These are phyloP conservation scores for Actinernus sp. DNA, from an alignment of 92 coral and sea anemone genomes.

Conservation along the genomic window DNA sequence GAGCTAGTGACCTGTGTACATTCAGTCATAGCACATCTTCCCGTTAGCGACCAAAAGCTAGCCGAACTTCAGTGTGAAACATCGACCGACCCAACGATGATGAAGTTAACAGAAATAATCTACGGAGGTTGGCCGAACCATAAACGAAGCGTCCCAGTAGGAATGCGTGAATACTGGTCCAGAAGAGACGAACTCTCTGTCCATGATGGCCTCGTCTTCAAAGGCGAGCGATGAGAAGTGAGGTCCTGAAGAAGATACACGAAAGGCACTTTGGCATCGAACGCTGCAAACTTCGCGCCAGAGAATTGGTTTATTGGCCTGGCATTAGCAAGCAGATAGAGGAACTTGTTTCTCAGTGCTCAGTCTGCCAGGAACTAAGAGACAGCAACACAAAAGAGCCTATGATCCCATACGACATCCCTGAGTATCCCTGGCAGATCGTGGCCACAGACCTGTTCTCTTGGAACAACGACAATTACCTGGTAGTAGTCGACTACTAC, in stretches of 20 bases:
- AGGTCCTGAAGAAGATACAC: constrained; percentile 31
- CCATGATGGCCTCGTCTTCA: neutral
- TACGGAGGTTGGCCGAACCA: constrained; percentile 3
- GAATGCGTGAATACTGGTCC: constrained; percentile 6
- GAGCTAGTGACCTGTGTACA: constrained; percentile 3
- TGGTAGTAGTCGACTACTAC: constrained; percentile 16
- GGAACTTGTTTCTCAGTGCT: constrained; percentile 15
- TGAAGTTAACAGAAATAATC: neutral
- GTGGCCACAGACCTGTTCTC: constrained; percentile 34
- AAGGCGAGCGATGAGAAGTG: constrained; percentile 7
- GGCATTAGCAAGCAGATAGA: constrained; percentile 37
- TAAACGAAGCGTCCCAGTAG: neutral
- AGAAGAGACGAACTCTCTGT: constrained; percentile 13
- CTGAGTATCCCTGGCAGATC: constrained; percentile 44
- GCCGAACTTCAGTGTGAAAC: constrained; percentile 9
- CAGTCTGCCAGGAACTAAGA: constrained; percentile 27
- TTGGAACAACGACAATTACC: constrained; percentile 17
- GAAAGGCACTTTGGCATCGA: constrained; percentile 43
- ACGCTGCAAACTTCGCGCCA: constrained; percentile 52
- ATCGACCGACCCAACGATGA: neutral
- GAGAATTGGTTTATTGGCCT: constrained; percentile 50
- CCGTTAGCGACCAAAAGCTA: constrained; percentile 1
- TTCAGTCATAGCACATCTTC: neutral
- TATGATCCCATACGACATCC: constrained; percentile 38
- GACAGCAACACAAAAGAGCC: constrained; percentile 43